Percentiles rank a stretch among this genome's conserved stretches.
phyloP scores from a whole-genome alignment of 1,140 invertebrate genomes.

The Drosophila grimshawi region DNA sequence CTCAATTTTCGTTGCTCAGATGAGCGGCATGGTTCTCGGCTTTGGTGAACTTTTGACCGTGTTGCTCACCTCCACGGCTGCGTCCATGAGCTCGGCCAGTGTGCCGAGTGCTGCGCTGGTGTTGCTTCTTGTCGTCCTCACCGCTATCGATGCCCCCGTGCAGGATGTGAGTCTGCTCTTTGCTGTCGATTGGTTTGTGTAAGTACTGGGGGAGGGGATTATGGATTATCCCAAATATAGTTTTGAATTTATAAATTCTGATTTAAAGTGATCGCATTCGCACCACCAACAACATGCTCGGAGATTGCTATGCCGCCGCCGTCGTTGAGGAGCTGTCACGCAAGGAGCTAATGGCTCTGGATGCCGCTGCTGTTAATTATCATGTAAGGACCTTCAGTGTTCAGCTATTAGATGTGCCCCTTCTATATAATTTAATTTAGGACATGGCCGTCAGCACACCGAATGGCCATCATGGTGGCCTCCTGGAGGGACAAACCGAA shows the following conservation, averaged over 20 bases:
- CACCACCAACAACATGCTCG: constrained; percentile 95
- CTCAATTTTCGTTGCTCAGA: constrained; percentile 96
- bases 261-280: constrained; percentile 91
- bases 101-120: constrained; percentile 97
- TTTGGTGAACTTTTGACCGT: constrained; percentile 92
- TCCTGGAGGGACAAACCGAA: constrained; percentile 77
- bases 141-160: constrained; percentile 92
- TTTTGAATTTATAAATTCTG: neutral
- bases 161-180: constrained; percentile 94
- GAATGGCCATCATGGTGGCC: constrained; percentile 65
- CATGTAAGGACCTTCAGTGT: constrained; percentile 80
- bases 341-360: constrained; percentile 90
- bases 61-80: constrained; percentile 94
- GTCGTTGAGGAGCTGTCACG: constrained; percentile 93
- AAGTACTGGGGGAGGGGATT: constrained; percentile 85
- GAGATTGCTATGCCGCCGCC: constrained; percentile 94
- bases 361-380: constrained; percentile 87
- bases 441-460: constrained; percentile 75
- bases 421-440: constrained; percentile 26
- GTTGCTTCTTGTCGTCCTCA: constrained; percentile 92
- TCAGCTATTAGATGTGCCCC: too few species aligned
- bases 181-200: constrained; percentile 96
- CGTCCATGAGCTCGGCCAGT: constrained; percentile 96
- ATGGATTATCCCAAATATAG: neutral
- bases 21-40: constrained; percentile 92